Base-by-base conservation (phyloP, 2,113 vertebrate genomes). In the Lucifuga dentata region DNA sequence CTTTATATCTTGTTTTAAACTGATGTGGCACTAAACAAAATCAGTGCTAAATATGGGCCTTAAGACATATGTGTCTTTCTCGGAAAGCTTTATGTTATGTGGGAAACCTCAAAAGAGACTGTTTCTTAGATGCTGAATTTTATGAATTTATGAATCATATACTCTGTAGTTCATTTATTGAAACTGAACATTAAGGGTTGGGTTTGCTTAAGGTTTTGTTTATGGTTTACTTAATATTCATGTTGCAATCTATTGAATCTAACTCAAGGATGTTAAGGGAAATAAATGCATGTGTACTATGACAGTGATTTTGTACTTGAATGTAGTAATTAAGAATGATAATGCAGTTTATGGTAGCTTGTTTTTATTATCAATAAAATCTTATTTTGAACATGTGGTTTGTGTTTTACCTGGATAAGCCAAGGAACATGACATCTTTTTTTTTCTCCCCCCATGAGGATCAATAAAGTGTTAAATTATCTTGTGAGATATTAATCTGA, bases 351-450 rank as follows among this genome's bases (percentile, higher is more conserved):
- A 55, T 10, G 26, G 21, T 70, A 68, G 40, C 61, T 84, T 80
- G 75, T 87, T 89, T 86, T 78, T 87, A 67, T 73, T 55, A 56
- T 76, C 69, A 86, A 86, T 88, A 87, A 90, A 90, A 78, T 55
- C 29, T 63, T 77, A 61, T 89, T 88, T 81, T 81, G 24, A 84
- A 68, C n/a, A 24, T 63, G 52, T 39, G 8, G 13, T 41, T 35
- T 55, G 12, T 61, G 11, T 0, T 65, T 75, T 52, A 35, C 32
- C 5, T 12, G 38, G 20, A 40, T 17, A 11, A n/a, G n/a, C n/a
- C n/a, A n/a, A n/a, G n/a, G n/a, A n/a, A n/a, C n/a, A n/a, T n/a
- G n/a, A n/a, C n/a, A n/a, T n/a, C n/a, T n/a, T n/a, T n/a, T n/a
- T n/a, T n/a, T n/a, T n/a, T n/a, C n/a, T n/a, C n/a, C n/a, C n/a